Percentiles rank a stretch among this genome's conserved stretches.
Evolutionary conservation across 2,113 vertebrate genomes (phyloP).

Genomic region (Pimephales promelas): DNA sequence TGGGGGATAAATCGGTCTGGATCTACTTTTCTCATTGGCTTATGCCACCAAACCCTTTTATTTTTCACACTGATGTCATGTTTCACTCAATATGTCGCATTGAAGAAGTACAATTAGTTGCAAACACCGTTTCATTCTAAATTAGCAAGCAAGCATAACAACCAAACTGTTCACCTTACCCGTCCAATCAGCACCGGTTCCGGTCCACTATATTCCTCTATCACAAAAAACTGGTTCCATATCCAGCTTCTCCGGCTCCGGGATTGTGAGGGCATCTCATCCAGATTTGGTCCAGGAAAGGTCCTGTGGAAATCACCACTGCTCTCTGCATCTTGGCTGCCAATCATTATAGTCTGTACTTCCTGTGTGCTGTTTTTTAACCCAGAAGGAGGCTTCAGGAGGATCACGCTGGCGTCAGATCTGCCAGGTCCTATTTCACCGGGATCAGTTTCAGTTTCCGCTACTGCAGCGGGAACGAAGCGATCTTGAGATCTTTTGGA

Average conservation of each 20-base stretch:
- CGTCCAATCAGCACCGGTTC: conserved; percentile 90
- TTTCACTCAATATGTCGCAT: not conserved
- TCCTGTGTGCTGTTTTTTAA: not conserved
- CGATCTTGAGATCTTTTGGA: not conserved
- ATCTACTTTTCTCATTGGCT: not conserved
- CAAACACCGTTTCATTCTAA: not conserved
- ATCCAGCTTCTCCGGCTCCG: conserved; percentile 87
- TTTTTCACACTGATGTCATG: not conserved
- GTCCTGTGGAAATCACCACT: conserved; percentile 44
- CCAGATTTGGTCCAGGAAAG: not conserved
- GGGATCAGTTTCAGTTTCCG: not conserved
- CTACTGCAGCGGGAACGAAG: not conserved
- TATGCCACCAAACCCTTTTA: not conserved
- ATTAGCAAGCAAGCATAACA: not conserved
- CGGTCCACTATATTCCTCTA: conserved; percentile 89
- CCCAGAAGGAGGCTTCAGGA: not conserved
- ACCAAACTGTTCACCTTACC: conserved; percentile 72
- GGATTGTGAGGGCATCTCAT: conserved; percentile 57
- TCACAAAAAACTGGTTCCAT: conserved; percentile 95
- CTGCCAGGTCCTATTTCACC: not conserved
- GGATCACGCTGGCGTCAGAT: not conserved
- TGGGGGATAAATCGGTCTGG: no score
- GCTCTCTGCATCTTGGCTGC: conserved; percentile 38
- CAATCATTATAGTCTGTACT: conserved; percentile 14
- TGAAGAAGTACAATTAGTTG: not conserved